These are phyloP conservation scores for Puma concolor DNA, from an alignment of 2,113 vertebrate species.

Conservation along the genomic window DNA sequence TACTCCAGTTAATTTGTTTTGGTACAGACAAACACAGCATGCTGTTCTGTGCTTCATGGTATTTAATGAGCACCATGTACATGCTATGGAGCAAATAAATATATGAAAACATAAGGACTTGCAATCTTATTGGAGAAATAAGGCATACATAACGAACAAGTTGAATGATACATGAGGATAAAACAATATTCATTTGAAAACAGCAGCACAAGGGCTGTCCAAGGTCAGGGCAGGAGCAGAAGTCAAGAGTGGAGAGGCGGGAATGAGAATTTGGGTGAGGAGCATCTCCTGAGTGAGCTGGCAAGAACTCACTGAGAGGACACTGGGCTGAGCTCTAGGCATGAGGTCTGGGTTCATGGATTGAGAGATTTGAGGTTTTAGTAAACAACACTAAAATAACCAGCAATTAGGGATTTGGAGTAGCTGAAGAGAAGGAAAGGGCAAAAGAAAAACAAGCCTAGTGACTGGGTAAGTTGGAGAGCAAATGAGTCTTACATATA, in stretches of 20 bases:
- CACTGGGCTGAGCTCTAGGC: not conserved
- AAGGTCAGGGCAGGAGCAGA: not conserved
- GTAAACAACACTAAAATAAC: not conserved
- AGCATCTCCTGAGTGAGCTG: accelerated
- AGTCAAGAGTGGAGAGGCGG: not conserved
- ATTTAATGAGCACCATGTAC: not conserved
- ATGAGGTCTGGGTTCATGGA: accelerated
- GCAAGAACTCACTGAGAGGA: accelerated
- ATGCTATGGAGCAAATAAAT: not conserved
- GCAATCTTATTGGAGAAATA: not conserved
- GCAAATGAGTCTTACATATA: accelerated
- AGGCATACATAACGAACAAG: not conserved
- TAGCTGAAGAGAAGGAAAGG: not conserved
- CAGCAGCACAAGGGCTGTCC: not conserved
- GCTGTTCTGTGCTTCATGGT: not conserved
- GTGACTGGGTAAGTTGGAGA: not conserved
- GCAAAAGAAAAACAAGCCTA: not conserved
- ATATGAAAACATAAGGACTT: not conserved
- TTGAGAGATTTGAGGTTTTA: not conserved
- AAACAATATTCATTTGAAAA: not conserved
- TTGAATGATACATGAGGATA: not conserved
- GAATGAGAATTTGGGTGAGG: not conserved
- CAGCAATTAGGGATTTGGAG: not conserved
- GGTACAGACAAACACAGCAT: not conserved
- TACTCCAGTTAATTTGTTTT: not conserved